These are phyloP conservation scores for Actenoides lindsayi DNA, from an alignment of 2,113 vertebrate genomes.

Conservation along the genomic window DNA sequence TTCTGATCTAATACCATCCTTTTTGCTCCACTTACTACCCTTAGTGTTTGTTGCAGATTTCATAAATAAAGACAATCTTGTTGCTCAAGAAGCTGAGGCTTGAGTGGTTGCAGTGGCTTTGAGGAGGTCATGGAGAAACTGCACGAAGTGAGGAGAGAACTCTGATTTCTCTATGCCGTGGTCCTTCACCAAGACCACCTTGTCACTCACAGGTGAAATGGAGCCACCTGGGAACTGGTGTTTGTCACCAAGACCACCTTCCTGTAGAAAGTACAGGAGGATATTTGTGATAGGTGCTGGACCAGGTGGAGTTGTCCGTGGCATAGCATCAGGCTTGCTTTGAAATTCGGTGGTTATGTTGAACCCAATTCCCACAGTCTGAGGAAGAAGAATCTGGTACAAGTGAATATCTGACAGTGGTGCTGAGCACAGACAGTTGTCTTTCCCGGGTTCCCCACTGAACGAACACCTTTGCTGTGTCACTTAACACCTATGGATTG, in stretches of 20 bases:
- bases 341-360: neutral
- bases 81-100: neutral
- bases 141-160: neutral
- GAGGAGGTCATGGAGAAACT: neutral
- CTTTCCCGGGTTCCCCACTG: neutral
- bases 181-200: neutral
- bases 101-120: neutral
- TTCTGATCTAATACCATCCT: neutral
- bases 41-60: neutral
- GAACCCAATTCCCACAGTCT: neutral
- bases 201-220: neutral
- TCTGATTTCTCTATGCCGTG: fast-evolving
- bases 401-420: neutral
- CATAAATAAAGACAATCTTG: neutral
- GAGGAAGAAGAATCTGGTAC: neutral
- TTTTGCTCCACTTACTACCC: neutral
- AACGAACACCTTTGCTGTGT: neutral
- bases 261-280: neutral
- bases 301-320: neutral
- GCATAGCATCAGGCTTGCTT: neutral
- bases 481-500: neutral
- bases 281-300: neutral
- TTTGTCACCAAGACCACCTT: neutral
- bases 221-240: neutral
- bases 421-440: neutral